Base-by-base conservation (phyloP, 1,140 invertebrate genomes). In the Drosophila takahashii region DNA sequence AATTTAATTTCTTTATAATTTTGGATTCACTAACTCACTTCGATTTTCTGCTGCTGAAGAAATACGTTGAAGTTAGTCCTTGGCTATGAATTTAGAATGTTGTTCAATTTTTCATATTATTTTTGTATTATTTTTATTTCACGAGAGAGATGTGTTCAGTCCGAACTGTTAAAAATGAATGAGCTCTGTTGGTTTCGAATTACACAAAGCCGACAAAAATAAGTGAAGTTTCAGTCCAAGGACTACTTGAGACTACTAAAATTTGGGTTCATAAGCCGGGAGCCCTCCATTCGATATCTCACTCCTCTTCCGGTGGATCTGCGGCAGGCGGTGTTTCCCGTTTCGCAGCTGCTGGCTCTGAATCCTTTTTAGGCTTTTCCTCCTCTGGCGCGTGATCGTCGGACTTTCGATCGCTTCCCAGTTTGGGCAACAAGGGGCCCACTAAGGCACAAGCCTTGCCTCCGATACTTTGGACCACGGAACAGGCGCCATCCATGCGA, bases 1-100 rank as follows among this genome's bases (percentile, higher is more conserved):
- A 2, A 1, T 22, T 22, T 22, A 22, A 2, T 22, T 22, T 1
- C 3, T 22, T 22, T 22, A 22, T 22, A 3, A 22, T 22, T 22
- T 22, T n/a, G n/a, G n/a, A n/a, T n/a, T 3, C 9, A 3, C 2
- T 3, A 39, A 37, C 18, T 59, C n/a, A 48, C 36, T 34, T 45
- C 10, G 3, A 34, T 39, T 65, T 59, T 37, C 39, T 57, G 22
- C 27, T 29, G 74, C 57, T 41, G 39, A 59, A 58, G 77, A 83
- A 78, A 78, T 58, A 26, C 57, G 61, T 11, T 27, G 4, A 32
- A 32, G 64, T 34, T 47, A 37, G 15, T 18, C 42, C 66, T 70
- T 52, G 64, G 41, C 18, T 48, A 27, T 8, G 4, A 70, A 57
- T 70, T 70, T 70, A 3, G 11, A 47, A 34, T n/a, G 65, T 67